Evolutionary conservation across 2,113 vertebrate genomes (phyloP).

Genomic region (Rhagologus leucostigma): DNA sequence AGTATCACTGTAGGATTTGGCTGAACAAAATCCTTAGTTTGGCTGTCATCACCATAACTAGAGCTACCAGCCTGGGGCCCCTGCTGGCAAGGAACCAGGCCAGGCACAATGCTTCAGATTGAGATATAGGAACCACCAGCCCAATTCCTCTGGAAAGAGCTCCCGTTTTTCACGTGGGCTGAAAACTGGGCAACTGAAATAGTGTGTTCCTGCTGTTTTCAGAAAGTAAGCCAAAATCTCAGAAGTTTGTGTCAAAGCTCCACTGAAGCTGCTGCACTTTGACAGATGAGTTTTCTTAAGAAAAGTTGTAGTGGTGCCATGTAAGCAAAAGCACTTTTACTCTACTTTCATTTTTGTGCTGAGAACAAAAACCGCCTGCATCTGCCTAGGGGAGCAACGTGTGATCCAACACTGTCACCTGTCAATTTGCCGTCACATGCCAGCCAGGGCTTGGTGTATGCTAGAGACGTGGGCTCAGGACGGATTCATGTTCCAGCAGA

Average conservation of each 20-base stretch:
- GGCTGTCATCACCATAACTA: background rate
- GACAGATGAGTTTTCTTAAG: background rate
- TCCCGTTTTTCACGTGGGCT: background rate
- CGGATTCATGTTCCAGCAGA: background rate
- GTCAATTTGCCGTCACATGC: background rate
- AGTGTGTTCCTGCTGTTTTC: background rate
- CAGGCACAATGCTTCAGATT: background rate
- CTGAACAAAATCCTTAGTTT: background rate
- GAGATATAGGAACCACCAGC: background rate
- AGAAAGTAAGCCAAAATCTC: background rate
- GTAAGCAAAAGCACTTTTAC: background rate
- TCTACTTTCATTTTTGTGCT: background rate
- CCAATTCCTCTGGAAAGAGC: background rate
- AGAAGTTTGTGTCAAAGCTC: background rate
- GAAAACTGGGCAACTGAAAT: background rate
- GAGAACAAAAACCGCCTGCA: background rate
- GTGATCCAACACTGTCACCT: background rate
- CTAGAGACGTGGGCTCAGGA: background rate
- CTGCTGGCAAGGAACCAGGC: background rate
- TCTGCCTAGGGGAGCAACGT: fast-evolving
- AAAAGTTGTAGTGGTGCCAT: background rate
- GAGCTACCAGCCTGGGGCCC: background rate
- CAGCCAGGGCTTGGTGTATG: background rate
- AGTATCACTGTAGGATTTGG: background rate
- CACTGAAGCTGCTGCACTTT: background rate